phyloP scores from a whole-genome alignment of 2,797 vertebrate species.

The Tolypeutes matacus region DNA sequence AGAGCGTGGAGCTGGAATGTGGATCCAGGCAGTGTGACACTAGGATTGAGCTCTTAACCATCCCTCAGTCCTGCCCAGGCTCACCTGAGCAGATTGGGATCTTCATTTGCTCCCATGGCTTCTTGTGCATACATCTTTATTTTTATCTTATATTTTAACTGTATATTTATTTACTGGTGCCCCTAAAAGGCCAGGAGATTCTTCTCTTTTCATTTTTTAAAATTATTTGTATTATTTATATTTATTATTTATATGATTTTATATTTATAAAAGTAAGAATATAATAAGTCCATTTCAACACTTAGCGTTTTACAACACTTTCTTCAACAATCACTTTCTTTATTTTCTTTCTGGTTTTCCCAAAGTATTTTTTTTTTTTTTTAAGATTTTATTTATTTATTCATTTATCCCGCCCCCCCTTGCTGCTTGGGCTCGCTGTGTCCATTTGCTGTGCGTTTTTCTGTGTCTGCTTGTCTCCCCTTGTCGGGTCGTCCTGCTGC shows the following conservation, averaged over 20 bases:
- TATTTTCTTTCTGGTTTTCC: neutral
- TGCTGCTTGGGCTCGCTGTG: no score
- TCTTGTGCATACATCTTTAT: neutral
- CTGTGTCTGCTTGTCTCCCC: no score
- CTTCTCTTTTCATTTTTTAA: no score
- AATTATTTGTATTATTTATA: neutral
- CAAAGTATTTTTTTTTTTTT: no score
- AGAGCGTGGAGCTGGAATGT: neutral
- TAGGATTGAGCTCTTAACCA: neutral
- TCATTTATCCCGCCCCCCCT: no score
- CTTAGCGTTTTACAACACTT: conserved; percentile 14
- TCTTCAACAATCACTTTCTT: neutral
- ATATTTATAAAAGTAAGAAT: neutral
- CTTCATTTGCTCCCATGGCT: neutral
- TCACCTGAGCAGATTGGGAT: neutral
- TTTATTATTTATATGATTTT: conserved; percentile 3
- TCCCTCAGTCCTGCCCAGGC: neutral
- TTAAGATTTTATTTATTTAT: no score
- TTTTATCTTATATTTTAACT: neutral
- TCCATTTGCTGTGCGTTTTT: no score
- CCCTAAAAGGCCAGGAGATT: neutral
- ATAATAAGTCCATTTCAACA: neutral
- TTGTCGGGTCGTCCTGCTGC: no score
- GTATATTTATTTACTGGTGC: neutral
- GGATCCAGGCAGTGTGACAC: neutral